phyloP scores from a whole-genome alignment of 1,140 invertebrate genomes.

The Drosophila asahinai region DNA sequence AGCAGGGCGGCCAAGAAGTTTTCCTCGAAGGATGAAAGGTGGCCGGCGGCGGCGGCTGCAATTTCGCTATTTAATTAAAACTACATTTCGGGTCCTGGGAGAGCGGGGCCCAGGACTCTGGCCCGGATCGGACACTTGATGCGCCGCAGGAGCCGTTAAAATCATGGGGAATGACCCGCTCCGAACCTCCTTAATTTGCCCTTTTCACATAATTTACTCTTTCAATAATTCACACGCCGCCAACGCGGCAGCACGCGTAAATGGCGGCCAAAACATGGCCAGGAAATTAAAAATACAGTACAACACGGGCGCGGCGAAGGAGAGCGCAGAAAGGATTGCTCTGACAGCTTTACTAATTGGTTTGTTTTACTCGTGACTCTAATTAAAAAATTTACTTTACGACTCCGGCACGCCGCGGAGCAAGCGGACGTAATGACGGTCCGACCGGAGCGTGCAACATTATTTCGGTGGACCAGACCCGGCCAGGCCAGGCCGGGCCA shows the following conservation, averaged over 20 bases:
- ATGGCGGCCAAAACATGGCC: constrained; percentile 74
- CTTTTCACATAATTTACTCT: constrained; percentile 76
- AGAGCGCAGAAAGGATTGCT: constrained; percentile 70
- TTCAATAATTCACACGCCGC: constrained; percentile 77
- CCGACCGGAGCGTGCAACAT: constrained; percentile 45
- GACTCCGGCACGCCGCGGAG: constrained; percentile 56
- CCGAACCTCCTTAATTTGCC: constrained; percentile 60
- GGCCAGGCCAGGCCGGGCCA: constrained; percentile 3
- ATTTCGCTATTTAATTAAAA: constrained; percentile 66
- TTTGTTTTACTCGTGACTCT: constrained; percentile 83
- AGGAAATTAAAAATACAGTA: constrained; percentile 74
- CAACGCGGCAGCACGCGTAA: constrained; percentile 56
- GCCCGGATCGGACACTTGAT: constrained; percentile 33
- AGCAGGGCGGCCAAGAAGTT: constrained; percentile 44
- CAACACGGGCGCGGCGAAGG: constrained; percentile 20
- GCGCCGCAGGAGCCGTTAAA: constrained; percentile 36
- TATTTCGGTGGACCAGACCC: constrained; percentile 28
- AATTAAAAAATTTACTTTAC: constrained; percentile 84
- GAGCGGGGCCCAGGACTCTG: neutral
- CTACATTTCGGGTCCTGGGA: constrained; percentile 42
- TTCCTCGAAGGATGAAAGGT: constrained; percentile 37
- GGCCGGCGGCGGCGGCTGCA: constrained; percentile 28
- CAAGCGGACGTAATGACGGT: constrained; percentile 51
- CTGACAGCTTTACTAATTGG: constrained; percentile 81
- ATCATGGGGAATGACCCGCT: constrained; percentile 21